phyloP scores from a whole-genome alignment of 37 sponge, comb jelly and placozoan species.

The Eunapius fragilis region DNA sequence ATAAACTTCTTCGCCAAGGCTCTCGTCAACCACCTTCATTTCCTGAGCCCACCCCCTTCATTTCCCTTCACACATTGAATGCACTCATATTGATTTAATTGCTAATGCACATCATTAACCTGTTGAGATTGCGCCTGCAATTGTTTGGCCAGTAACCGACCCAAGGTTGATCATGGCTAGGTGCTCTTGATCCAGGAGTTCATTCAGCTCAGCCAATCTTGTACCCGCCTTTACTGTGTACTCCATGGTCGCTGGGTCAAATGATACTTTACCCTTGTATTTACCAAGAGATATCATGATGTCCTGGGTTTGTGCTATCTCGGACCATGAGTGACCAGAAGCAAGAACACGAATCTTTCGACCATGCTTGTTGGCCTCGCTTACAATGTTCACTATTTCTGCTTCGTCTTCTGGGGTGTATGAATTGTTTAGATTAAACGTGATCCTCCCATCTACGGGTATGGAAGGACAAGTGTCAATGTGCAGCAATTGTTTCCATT shows the following conservation, averaged over 20 bases:
- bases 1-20: too few relatives aligned
- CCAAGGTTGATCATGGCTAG: conserved; percentile 55
- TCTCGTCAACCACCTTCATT: not conserved
- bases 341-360: conserved; percentile 57
- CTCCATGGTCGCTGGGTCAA: conserved; percentile 24
- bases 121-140: conserved; percentile 76
- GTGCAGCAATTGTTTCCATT: too few relatives aligned
- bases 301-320: conserved; percentile 52
- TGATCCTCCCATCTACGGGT: conserved; percentile 32
- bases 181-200: conserved; percentile 26
- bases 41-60: not conserved
- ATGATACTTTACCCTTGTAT: conserved; percentile 57
- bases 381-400: conserved; percentile 54
- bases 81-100: not conserved
- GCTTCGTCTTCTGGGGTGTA: conserved; percentile 27
- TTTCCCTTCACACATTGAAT: not conserved
- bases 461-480: too few relatives aligned
- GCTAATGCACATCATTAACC: conserved; percentile 30
- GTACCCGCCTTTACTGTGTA: conserved; percentile 73
- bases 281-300: conserved; percentile 51
- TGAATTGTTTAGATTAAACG: conserved; percentile 36
- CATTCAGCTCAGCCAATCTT: conserved; percentile 43
- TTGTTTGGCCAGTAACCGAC: conserved; percentile 56
- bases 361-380: conserved; percentile 30
- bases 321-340: conserved; percentile 70